Conservation (phyloP, 1,140 invertebrate genomes). For the Cyrtorhinus lividipennis region DNA sequence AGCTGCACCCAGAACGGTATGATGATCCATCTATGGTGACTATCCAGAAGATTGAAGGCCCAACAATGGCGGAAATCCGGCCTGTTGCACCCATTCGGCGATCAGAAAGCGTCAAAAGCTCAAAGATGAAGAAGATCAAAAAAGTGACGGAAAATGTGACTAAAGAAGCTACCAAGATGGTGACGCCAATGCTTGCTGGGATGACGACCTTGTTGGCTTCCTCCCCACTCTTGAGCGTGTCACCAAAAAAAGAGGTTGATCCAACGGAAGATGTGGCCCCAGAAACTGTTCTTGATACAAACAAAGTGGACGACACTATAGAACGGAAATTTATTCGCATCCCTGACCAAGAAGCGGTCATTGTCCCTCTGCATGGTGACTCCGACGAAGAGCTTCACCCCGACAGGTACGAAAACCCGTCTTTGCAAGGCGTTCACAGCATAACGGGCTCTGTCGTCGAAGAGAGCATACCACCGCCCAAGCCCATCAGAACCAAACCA, state of each 20-base stretch:
- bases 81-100: background rate
- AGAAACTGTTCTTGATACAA: too few relatives aligned
- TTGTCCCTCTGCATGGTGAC: conserved; percentile 19
- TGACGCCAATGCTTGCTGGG: background rate
- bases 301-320: too few relatives aligned
- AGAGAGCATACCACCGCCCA: background rate
- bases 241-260: background rate
- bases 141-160: background rate
- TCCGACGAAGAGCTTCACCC: conserved; percentile 20
- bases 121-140: background rate
- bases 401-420: conserved; percentile 14
- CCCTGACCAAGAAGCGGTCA: conserved; percentile 12
- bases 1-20: conserved; percentile 3
- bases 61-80: background rate
- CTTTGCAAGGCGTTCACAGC: background rate
- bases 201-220: background rate
- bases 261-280: too few relatives aligned
- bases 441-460: background rate
- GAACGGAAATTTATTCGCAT: conserved; percentile 13
- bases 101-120: background rate
- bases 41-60: background rate
- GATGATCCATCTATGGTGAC: background rate
- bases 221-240: background rate
- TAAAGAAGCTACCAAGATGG: background rate
- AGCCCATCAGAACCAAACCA: background rate